Evolutionary conservation across 2,113 vertebrate genomes (phyloP), one percentile per base, ranked within the genome.

Genomic region (Rhinolophus sinicus): DNA sequence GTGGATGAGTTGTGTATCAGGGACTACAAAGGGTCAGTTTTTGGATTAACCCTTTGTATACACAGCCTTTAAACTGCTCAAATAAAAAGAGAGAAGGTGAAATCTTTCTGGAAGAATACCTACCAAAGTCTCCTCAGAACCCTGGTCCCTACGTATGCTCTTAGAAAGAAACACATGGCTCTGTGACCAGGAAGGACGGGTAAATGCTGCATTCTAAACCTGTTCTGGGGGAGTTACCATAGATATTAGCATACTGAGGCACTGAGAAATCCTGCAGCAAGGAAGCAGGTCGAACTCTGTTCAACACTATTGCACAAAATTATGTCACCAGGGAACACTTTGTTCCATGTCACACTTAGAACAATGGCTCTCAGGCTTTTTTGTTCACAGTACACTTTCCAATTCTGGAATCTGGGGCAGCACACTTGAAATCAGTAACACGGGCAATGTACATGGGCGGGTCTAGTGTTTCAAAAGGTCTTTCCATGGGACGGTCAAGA

Each of bases 251-350:
- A 35, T 35, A 4, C 26, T 73, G 85, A 84, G 54, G 19, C 52
- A n/a, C 78, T 30, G 76, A 90, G 60, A 88, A 93, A 87, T 62
- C 35, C 75, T 60, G 30, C 72, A 94, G 12, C n/a, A 16, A 87
- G 47, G 80, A 91, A 92, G 44, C 47, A 33, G 56, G 24, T 2
- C 96, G 76, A 96, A 90, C 84, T 97, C 84, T 87, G 58, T 38
- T 65, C 94, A 88, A 67, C 76, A 73, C 47, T 38, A 94, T 81
- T 94, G 19, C 93, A 92, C 87, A 93, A 90, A 92, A 88, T 94
- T 95, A 84, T 58, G 81, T 96, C 88, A 82, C 76, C 76, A 93
- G 44, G 50, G 91, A 90, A 97, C 85, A 96, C 19, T 95, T 70
- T 95, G 93, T 96, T 94, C 92, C 70, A 26, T 47, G 56, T 78